Evolutionary conservation across 2,888 invertebrate species (phyloP), one percentile per base, ranked within the genome.

Genomic region (Dryococelus australis): DNA sequence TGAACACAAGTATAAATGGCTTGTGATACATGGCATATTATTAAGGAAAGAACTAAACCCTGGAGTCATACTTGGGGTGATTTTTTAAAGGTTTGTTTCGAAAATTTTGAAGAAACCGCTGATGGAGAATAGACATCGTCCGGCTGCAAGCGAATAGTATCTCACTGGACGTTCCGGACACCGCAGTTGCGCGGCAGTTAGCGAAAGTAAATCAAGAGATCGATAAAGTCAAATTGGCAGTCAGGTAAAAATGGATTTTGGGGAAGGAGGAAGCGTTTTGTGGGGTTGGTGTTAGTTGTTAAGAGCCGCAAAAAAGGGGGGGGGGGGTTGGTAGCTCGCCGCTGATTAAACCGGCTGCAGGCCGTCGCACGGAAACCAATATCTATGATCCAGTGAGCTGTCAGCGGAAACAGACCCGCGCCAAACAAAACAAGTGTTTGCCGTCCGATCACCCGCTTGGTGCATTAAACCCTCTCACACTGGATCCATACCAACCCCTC

Each of bases 341-440:
- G 65, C 65, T 65, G 65, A 65, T 65, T 65, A 65, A 65, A 65
- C 65, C 65, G 65, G 65, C 65, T 65, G 65, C 65, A n/a, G 65
- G n/a, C 65, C 65, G n/a, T n/a, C 65, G 65, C 65, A n/a, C 65
- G 65, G 65, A 65, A 65, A 65, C 65, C 65, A 65, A 65, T 65
- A 65, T 65, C 65, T 65, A 0, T 65, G 65, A 65, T 65, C 65
- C 65, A n/a, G 65, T 24, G 65, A 65, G 65, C n/a, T 65, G 65
- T 65, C 24, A n/a, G 65, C 65, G 65, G 16, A 65, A 65, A 10
- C 10, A 20, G 16, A 10, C 20, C 65, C 65, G 20, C 12, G 12
- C 65, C 20, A 65, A 65, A 65, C 65, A 65, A 65, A 65, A 65
- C 65, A 65, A 65, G 65, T 65, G 65, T 65, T 65, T n/a, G 24